These are phyloP conservation scores for Drosophila algonquin DNA, from an alignment of 2,888 invertebrate species.

Conservation along the genomic window DNA sequence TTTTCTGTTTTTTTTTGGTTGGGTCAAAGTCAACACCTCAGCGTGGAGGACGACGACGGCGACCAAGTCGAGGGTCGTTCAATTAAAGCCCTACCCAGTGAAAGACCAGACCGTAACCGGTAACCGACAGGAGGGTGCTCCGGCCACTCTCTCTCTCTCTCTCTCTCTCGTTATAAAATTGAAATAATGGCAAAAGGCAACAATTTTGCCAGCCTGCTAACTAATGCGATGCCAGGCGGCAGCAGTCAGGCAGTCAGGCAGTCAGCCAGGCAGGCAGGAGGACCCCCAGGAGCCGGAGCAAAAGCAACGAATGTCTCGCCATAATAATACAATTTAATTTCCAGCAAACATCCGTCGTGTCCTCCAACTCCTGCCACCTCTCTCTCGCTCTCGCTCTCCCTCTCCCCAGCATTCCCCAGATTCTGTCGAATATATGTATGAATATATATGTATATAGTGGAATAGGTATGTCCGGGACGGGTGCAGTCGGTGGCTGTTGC, in stretches of 20 bases:
- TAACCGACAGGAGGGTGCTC: slow-evolving; percentile 33
- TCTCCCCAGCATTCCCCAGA: slow-evolving; percentile 6
- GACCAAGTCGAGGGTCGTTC: slow-evolving; percentile 54
- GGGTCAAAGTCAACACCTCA: slow-evolving; percentile 72
- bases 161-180: slow-evolving; percentile 71
- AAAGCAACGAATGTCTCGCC: slow-evolving; percentile 77
- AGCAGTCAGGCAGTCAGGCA: slow-evolving; percentile 55
- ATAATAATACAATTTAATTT: slow-evolving; percentile 80
- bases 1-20: slow-evolving; percentile 45
- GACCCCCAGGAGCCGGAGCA: slow-evolving; percentile 46
- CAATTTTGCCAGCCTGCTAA: slow-evolving; percentile 68
- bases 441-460: slow-evolving; percentile 25
- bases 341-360: slow-evolving; percentile 75
- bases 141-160: slow-evolving; percentile 47
- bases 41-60: slow-evolving; percentile 28
- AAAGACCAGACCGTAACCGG: slow-evolving; percentile 4
- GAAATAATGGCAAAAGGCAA: slow-evolving; percentile 75
- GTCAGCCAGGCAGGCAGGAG: slow-evolving; percentile 52
- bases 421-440: slow-evolving; percentile 52
- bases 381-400: too few species aligned
- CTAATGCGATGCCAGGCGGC: slow-evolving; percentile 74
- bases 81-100: slow-evolving; percentile 65
- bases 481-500: slow-evolving; percentile 55
- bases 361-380: background rate
- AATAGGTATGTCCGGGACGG: slow-evolving; percentile 10